Percentiles rank a stretch among this genome's conserved stretches.
phyloP scores from a whole-genome alignment of 2,113 vertebrate genomes.

The Phaethon lepturus region DNA sequence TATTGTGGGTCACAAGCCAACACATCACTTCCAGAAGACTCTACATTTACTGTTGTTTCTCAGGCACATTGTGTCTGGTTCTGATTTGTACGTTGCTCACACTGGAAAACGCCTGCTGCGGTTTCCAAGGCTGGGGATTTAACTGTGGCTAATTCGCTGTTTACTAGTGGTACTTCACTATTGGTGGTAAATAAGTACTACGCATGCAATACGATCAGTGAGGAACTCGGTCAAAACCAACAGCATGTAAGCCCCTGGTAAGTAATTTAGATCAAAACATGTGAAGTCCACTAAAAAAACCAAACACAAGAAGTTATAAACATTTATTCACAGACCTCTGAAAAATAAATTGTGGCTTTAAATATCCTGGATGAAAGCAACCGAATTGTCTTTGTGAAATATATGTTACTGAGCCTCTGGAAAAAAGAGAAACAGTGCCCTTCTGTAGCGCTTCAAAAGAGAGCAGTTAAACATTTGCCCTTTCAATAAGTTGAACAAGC shows the following conservation, averaged over 20 bases:
- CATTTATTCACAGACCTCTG: background rate
- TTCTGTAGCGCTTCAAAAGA: background rate
- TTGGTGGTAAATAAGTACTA: background rate
- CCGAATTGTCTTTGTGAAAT: background rate
- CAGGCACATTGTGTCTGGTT: background rate
- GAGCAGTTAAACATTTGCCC: background rate
- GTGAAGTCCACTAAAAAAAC: background rate
- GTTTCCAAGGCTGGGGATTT: background rate
- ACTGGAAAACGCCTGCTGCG: background rate
- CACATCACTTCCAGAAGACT: background rate
- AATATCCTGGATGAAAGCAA: background rate
- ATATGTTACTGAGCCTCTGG: background rate
- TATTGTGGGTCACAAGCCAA: background rate
- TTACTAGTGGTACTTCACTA: background rate
- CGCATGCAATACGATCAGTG: rapidly evolving
- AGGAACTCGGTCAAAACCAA: background rate
- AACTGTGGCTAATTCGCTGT: background rate
- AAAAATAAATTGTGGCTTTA: background rate
- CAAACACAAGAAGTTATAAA: background rate
- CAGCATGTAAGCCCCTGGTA: background rate
- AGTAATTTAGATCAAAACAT: background rate
- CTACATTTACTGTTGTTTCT: background rate
- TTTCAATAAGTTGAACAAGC: background rate
- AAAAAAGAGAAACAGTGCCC: background rate
- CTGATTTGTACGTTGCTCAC: background rate